phyloP scores from a whole-genome alignment of 64 coral and sea anemone species.

The Montipora capricornis region DNA sequence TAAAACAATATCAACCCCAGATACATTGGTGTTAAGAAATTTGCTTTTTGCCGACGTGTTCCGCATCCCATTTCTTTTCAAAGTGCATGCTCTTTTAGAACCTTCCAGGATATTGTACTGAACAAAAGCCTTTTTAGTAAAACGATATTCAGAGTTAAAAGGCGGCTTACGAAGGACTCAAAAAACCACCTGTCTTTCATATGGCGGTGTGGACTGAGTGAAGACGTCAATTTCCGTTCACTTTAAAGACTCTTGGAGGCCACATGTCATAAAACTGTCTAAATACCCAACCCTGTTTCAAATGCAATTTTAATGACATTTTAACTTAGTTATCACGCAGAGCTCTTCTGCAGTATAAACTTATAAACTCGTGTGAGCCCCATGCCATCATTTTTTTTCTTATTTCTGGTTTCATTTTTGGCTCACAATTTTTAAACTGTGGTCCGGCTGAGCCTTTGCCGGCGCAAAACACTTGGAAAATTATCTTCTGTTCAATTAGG shows the following conservation, averaged over 20 bases:
- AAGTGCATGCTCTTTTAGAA: neutral
- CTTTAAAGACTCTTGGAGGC: neutral
- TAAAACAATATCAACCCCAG: too few relatives aligned
- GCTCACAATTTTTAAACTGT: too few relatives aligned
- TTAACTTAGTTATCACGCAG: conserved; percentile 36
- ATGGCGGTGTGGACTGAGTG: conserved; percentile 1
- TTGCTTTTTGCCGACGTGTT: neutral
- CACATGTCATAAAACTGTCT: conserved; percentile 15
- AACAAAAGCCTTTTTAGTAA: conserved; percentile 33
- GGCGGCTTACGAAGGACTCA: neutral
- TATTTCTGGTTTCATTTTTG: too few relatives aligned
- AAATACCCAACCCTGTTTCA: neutral
- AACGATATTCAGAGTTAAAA: conserved; percentile 38
- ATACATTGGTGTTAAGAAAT: neutral
- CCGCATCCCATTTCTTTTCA: neutral
- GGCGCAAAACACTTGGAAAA: too few relatives aligned
- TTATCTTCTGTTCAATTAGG: too few relatives aligned
- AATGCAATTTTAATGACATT: conserved; percentile 26
- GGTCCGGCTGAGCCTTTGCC: too few relatives aligned
- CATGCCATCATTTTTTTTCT: neutral
- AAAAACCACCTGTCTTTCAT: conserved; percentile 2
- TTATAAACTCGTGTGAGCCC: conserved; percentile 13
- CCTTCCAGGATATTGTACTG: neutral
- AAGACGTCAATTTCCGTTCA: neutral
- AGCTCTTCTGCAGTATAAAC: neutral